phyloP scores from a whole-genome alignment of 2,113 vertebrate species.

The Ameiurus melas region DNA sequence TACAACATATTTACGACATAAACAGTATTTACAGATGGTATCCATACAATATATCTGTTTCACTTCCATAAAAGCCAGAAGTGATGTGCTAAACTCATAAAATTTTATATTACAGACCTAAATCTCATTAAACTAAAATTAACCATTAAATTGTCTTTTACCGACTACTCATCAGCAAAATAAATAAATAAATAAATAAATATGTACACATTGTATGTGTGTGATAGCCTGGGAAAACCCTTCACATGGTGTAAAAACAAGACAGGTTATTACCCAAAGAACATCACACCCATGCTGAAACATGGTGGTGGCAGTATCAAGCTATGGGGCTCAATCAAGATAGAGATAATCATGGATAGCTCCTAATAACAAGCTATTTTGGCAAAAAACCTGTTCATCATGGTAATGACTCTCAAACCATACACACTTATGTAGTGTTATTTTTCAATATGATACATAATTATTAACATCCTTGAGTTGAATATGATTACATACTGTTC shows the following conservation, averaged over 20 bases:
- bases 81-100: neutral
- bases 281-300: neutral
- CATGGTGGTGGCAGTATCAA: neutral
- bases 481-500: neutral
- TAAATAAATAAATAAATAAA: too few relatives aligned
- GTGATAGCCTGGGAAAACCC: neutral
- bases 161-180: too few relatives aligned
- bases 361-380: neutral
- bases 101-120: conserved; percentile 1
- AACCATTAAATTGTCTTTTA: neutral
- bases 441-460: neutral
- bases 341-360: neutral
- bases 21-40: too few relatives aligned
- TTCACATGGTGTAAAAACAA: neutral
- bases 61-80: neutral
- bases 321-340: neutral
- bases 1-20: too few relatives aligned
- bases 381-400: neutral
- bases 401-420: neutral
- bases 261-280: neutral
- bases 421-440: neutral
- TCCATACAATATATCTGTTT: neutral
- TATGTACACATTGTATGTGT: neutral
- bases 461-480: neutral
- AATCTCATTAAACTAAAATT: conserved; percentile 5